Conservation (phyloP, 2,113 vertebrate genomes). For the Cichladusa arquata region DNA sequence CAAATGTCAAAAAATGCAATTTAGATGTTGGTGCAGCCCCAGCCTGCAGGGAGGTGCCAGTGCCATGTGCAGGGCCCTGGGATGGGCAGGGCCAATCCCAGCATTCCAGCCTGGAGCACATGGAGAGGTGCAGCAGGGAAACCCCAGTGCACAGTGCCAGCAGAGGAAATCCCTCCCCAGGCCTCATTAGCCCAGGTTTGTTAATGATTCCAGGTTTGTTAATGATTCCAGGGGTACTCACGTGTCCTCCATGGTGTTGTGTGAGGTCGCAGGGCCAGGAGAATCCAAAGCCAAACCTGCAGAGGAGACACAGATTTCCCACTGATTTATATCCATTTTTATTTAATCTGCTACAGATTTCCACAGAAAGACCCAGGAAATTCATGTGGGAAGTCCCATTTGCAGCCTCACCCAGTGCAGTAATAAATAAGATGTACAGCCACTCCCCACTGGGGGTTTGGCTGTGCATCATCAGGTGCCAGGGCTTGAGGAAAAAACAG, state of each 20-base stretch:
- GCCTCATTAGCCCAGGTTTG: neutral
- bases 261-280: neutral
- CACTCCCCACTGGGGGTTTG: rapidly evolving
- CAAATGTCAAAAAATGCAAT: neutral
- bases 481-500: neutral
- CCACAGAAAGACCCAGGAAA: neutral
- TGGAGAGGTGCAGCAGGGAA: neutral
- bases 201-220: no score
- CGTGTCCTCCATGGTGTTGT: slow-evolving; percentile 60
- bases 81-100: neutral
- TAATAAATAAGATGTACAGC: neutral
- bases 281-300: slow-evolving; percentile 76
- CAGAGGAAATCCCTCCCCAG: neutral
- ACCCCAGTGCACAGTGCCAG: rapidly evolving
- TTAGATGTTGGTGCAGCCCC: neutral
- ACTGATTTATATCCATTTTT: rapidly evolving
- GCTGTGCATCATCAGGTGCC: no score
- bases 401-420: neutral
- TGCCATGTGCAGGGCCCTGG: neutral
- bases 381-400: rapidly evolving
- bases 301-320: neutral
- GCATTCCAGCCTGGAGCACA: neutral
- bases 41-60: neutral
- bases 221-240: slow-evolving; percentile 2
- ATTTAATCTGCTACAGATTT: neutral